Percentiles rank a stretch among this genome's conserved stretches.
phyloP scores from a whole-genome alignment of 2,797 vertebrate genomes.

The Steatocranus sp. region DNA sequence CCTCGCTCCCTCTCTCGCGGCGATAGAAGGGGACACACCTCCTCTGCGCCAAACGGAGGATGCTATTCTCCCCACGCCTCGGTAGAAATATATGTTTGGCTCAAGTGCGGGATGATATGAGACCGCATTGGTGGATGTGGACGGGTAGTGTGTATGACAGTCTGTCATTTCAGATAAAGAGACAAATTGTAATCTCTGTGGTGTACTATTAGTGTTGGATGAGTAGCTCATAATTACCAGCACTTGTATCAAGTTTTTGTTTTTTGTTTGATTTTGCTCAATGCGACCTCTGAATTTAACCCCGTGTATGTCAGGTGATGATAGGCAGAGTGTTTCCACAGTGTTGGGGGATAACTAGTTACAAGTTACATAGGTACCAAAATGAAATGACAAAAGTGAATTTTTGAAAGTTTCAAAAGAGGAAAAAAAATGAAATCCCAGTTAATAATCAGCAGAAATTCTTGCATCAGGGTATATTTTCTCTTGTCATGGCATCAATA shows the following conservation, averaged over 20 bases:
- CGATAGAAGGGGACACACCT: conserved; percentile 63
- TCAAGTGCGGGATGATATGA: conserved; percentile 65
- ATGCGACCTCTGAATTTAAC: conserved; percentile 4
- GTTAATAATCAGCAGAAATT: not conserved
- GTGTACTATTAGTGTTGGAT: conserved; percentile 34
- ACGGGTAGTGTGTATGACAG: conserved; percentile 24
- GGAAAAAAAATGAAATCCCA: not conserved
- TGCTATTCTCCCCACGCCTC: conserved; percentile 46
- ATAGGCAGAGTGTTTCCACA: not conserved
- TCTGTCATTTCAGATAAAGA: conserved; percentile 55
- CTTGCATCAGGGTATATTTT: not conserved
- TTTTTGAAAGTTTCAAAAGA: not conserved
- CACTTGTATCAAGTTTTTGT: conserved; percentile 41
- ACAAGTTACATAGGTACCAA: not conserved
- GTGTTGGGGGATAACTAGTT: not conserved
- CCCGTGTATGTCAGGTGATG: not conserved
- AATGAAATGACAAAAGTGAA: not conserved
- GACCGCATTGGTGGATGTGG: conserved; percentile 40
- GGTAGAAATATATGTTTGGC: conserved; percentile 66
- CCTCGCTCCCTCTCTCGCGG: conserved; percentile 40
- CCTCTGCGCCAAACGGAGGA: conserved; percentile 54
- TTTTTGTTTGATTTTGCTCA: not conserved
- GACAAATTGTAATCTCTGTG: conserved; percentile 42
- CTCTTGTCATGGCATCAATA: not conserved
- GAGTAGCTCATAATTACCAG: conserved; percentile 57